Evolutionary conservation across 2,113 vertebrate genomes (phyloP).

Genomic region (Salvelinus namaycush): DNA sequence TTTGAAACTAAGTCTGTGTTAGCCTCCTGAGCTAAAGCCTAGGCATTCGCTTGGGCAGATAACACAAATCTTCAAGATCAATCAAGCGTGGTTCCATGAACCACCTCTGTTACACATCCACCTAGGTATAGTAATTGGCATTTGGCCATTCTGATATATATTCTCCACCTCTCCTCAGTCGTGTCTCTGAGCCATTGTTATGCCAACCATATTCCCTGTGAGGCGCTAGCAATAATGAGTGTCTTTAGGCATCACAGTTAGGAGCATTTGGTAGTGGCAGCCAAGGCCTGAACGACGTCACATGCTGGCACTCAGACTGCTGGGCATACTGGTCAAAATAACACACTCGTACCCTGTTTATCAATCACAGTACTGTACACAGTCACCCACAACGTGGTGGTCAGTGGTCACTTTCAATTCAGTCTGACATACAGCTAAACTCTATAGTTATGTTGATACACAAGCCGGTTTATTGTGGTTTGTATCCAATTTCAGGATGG

Average conservation of each 20-base stretch:
- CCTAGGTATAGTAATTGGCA: neutral
- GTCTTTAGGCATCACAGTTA: conserved; percentile 8
- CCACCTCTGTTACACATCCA: neutral
- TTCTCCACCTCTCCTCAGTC: neutral
- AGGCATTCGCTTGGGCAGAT: too few relatives aligned
- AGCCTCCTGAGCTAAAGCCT: too few relatives aligned
- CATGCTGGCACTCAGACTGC: neutral
- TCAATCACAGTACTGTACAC: neutral
- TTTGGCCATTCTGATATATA: neutral
- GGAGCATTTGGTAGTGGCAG: neutral
- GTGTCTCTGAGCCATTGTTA: neutral
- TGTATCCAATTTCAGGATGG: conserved; percentile 16
- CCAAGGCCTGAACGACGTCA: neutral
- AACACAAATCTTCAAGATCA: neutral
- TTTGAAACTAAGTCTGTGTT: too few relatives aligned
- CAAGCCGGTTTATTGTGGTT: conserved; percentile 12
- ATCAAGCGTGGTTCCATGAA: neutral
- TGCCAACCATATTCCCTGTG: neutral
- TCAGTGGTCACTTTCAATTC: neutral
- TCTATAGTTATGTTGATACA: neutral
- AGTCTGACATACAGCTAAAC: neutral
- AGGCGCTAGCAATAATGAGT: neutral
- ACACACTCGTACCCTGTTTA: neutral
- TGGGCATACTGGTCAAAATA: neutral
- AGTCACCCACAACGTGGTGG: neutral